Conservation (phyloP, 2,113 vertebrate genomes). For the Apaloderma vittatum region DNA sequence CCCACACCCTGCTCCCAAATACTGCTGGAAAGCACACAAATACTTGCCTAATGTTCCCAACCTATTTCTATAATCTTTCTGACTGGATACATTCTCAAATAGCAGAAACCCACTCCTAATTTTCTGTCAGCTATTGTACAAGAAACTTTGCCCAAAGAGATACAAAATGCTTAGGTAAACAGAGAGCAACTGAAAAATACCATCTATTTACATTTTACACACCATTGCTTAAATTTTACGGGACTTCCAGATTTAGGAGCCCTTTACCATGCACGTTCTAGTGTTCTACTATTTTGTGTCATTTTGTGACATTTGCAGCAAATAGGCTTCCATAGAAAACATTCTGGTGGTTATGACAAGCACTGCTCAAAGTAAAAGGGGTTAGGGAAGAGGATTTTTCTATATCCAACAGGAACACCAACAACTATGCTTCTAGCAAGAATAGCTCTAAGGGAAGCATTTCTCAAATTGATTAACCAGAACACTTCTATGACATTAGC, state of each 20-base stretch:
- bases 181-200: neutral
- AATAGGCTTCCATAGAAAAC: neutral
- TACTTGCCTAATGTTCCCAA: neutral
- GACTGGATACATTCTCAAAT: neutral
- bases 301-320: neutral
- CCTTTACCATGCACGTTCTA: neutral
- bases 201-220: neutral
- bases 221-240: neutral
- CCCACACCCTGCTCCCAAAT: neutral
- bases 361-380: neutral
- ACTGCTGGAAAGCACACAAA: neutral
- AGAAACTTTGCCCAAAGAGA: neutral
- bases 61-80: neutral
- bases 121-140: neutral
- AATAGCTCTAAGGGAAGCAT: neutral
- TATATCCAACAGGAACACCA: neutral
- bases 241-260: neutral
- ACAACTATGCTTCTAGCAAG: neutral
- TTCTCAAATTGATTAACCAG: neutral
- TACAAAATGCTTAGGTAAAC: neutral
- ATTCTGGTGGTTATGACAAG: neutral
- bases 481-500: neutral
- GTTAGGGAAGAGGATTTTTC: neutral
- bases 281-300: neutral
- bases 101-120: neutral